Evolutionary conservation across 2,797 vertebrate genomes (phyloP), one percentile per base, ranked within the genome.

Genomic region (Acrocephalus scirpaceus): DNA sequence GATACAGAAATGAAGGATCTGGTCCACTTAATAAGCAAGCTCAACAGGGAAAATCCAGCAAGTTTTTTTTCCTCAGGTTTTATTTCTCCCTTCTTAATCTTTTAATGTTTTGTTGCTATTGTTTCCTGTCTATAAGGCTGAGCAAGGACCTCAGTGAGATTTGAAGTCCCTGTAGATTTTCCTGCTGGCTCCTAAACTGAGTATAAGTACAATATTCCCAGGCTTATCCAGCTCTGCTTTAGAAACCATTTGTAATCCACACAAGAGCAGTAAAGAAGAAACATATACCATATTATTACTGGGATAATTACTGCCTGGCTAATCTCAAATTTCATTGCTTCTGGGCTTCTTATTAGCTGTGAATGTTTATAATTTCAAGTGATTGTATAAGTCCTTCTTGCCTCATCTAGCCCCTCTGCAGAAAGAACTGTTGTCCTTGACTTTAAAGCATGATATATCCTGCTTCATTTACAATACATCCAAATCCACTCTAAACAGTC

Each of bases 231-330:
- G 91, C 94, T 93, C 89, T 88, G 90, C 38, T 94, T 97, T 84
- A 90, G 93, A 95, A 96, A 79, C 64, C 70, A 75, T 97, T 96
- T 96, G 86, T 96, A 97, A 97, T 97, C 87, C 95, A 95, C 95
- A 94, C 85, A 96, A 97, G 96, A 97, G 96, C 87, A 96, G 75
- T 97, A 96, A 96, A 95, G 95, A 93, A 94, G 96, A 97, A 95
- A 96, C 92, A 75, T 95, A 93, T 54, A 96, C 87, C 5, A 0
- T 93, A 80, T 97, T 96, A 96, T 97, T 97, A 92, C 91, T 70
- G 88, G 85, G 92, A 96, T 97, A 97, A 97, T 97, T 97, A 89
- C 92, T 86, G 72, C 44, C 66, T 93, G 78, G 80, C 83, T 96
- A 95, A 97, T 90, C 89, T 92, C 93, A 96, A 44, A 10, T 93